A percentile compares a stretch with the other conserved stretches of the same genome.
These are phyloP conservation scores for Ostrea edulis DNA, from an alignment of 1,140 invertebrate genomes.

Conservation along the genomic window DNA sequence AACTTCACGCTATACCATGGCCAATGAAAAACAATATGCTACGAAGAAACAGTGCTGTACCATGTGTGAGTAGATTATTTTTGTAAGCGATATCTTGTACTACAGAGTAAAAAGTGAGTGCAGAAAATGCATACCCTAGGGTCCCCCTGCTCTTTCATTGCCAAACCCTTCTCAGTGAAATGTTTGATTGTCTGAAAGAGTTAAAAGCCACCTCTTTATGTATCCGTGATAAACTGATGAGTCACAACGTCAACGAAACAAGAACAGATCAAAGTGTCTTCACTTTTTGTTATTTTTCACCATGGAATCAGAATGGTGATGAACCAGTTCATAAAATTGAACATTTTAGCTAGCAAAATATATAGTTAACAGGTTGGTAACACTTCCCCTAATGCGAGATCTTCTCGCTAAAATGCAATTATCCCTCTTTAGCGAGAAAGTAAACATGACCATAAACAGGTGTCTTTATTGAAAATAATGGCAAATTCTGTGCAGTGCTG, in stretches of 20 bases:
- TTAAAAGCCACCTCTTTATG: slow-evolving; percentile 8
- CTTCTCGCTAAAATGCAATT: too few species aligned
- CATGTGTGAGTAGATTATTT: background rate
- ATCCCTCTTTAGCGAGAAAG: too few species aligned
- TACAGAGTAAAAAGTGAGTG: background rate
- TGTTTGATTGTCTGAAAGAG: slow-evolving; percentile 55
- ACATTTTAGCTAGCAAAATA: too few species aligned
- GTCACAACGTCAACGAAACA: background rate
- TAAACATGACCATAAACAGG: too few species aligned
- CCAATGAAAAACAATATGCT: background rate
- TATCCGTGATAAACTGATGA: background rate
- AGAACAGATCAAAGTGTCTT: background rate
- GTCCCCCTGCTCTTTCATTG: slow-evolving; percentile 56
- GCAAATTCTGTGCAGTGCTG: too few species aligned
- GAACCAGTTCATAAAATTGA: too few species aligned
- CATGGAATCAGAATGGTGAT: background rate
- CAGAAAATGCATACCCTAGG: slow-evolving; percentile 55
- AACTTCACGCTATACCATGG: background rate
- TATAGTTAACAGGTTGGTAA: too few species aligned
- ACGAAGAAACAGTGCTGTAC: background rate
- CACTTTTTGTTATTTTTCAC: background rate
- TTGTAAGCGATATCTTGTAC: background rate
- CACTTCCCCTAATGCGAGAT: too few species aligned
- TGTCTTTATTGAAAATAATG: too few species aligned
- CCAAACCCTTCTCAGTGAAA: slow-evolving; percentile 47